Evolutionary conservation across 2,888 invertebrate genomes (phyloP).

Genomic region (Adelognathus sp.): DNA sequence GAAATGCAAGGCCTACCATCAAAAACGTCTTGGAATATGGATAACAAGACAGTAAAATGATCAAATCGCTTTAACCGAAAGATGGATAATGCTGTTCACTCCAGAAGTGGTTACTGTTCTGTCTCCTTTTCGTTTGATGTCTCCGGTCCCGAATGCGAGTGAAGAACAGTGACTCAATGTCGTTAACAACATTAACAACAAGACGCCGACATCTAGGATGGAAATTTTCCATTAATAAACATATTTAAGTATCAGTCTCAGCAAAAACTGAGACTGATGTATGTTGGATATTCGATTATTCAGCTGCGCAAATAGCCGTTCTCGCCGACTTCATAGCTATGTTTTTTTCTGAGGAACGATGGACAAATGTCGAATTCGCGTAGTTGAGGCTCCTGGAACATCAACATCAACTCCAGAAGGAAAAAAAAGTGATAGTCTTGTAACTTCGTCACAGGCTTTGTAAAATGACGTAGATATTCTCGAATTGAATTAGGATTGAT

Average conservation of each 20-base stretch:
- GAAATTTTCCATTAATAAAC: not conserved
- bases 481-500: not conserved
- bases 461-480: not conserved
- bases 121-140: too few relatives aligned
- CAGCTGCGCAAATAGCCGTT: not conserved
- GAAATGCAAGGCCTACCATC: too few relatives aligned
- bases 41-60: too few relatives aligned
- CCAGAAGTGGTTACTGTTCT: too few relatives aligned
- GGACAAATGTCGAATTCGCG: not conserved
- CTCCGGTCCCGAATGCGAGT: too few relatives aligned
- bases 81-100: too few relatives aligned
- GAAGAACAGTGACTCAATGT: not conserved
- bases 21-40: too few relatives aligned
- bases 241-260: not conserved
- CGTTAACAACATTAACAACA: not conserved
- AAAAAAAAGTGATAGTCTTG: not conserved
- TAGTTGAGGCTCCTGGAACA: not conserved
- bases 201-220: not conserved
- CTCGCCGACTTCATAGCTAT: not conserved
- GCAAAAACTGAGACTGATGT: not conserved
- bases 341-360: not conserved
- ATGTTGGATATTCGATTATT: not conserved
- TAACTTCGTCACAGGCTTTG: not conserved
- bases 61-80: too few relatives aligned
- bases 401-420: not conserved